Conservation (phyloP, 2,797 vertebrate species). For the Pogoniulus pusillus region DNA sequence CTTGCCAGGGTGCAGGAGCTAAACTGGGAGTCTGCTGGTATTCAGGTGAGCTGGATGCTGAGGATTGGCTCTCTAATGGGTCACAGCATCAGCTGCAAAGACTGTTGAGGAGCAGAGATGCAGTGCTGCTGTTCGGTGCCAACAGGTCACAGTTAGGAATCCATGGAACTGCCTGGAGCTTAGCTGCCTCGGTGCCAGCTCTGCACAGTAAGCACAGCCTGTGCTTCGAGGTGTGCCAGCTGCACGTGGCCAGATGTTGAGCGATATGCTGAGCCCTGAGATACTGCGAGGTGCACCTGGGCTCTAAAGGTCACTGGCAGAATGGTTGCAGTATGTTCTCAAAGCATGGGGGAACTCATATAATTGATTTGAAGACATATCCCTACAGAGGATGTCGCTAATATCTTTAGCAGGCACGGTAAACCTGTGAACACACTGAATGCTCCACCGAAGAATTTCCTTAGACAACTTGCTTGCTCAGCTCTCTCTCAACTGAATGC, state of each 20-base stretch:
- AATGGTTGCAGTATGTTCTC: conserved; percentile 13
- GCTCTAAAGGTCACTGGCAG: not conserved
- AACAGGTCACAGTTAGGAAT: not conserved
- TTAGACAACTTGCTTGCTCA: conserved; percentile 3
- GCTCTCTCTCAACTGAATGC: not conserved
- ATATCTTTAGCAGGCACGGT: conserved; percentile 37
- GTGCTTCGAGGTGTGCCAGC: rapidly evolving
- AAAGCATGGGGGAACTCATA: not conserved
- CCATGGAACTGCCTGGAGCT: rapidly evolving
- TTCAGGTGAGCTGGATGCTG: not conserved
- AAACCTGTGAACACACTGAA: conserved; percentile 1
- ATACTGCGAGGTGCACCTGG: not conserved
- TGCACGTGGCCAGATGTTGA: rapidly evolving
- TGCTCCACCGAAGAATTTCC: conserved; percentile 29
- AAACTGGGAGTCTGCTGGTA: not conserved
- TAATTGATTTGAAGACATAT: conserved; percentile 54
- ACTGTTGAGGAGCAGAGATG: not conserved
- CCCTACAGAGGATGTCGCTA: conserved; percentile 10
- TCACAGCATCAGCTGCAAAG: rapidly evolving
- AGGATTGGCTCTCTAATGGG: not conserved
- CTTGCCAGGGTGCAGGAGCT: not conserved
- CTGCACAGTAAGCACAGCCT: rapidly evolving
- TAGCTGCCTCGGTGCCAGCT: rapidly evolving
- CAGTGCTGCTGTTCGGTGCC: rapidly evolving
- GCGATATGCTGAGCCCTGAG: not conserved